Conservation (phyloP, 2,888 invertebrate species). For the Dynastes maya region DNA sequence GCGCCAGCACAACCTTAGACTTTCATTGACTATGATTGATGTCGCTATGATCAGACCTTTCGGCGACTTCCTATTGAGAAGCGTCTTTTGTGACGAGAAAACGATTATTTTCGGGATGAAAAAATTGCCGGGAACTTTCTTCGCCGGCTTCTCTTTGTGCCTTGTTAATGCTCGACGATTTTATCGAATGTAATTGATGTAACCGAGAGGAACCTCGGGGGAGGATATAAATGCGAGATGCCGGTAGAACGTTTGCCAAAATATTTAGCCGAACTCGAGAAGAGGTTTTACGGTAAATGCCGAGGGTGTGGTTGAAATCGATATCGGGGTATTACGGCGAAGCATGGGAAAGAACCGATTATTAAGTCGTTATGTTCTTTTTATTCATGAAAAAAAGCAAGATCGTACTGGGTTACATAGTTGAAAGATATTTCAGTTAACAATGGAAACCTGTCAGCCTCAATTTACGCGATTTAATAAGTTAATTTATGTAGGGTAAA, state of each 20-base stretch:
- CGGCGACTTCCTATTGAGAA: constrained; percentile 28
- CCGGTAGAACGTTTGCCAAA: constrained; percentile 6
- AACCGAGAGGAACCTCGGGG: not conserved
- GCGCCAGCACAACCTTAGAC: constrained; percentile 9
- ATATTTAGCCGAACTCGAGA: not conserved
- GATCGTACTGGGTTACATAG: too few species aligned
- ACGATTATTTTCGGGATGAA: constrained; percentile 39
- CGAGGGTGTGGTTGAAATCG: not conserved
- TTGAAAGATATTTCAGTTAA: too few species aligned
- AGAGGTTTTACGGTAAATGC: not conserved
- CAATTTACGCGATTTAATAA: too few species aligned
- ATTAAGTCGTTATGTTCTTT: too few species aligned
- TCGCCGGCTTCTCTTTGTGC: constrained; percentile 19
- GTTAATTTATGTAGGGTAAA: too few species aligned
- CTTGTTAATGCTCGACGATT: constrained; percentile 28
- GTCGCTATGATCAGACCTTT: constrained; percentile 37
- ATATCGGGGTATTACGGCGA: not conserved
- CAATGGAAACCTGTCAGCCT: too few species aligned
- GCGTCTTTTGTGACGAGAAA: constrained; percentile 36
- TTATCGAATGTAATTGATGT: constrained; percentile 42
- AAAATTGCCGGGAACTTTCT: constrained; percentile 27
- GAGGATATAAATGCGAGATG: constrained; percentile 14
- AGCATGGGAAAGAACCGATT: too few species aligned
- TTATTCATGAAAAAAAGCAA: too few species aligned
- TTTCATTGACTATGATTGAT: constrained; percentile 41